Conservation (phyloP, 2,888 invertebrate species). For the Resseliella maxima region DNA sequence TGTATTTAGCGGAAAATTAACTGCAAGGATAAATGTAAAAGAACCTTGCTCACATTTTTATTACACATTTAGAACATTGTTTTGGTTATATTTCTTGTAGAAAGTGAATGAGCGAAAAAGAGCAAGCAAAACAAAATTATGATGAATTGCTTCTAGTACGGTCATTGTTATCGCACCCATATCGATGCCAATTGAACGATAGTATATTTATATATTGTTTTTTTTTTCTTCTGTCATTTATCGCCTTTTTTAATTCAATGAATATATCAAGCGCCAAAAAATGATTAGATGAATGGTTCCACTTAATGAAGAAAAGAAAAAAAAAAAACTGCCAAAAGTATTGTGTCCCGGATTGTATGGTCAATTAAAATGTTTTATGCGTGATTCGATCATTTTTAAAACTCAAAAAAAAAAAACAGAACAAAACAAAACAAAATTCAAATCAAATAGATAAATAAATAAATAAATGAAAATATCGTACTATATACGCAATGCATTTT, state of each 20-base stretch:
- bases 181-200: constrained; percentile 17
- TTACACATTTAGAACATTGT: neutral
- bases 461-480: neutral
- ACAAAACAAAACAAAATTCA: neutral
- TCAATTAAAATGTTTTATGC: no score
- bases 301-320: neutral
- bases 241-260: neutral
- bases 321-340: no score
- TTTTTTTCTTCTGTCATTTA: neutral
- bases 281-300: neutral
- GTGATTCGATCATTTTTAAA: neutral
- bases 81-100: neutral
- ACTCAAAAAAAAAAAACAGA: neutral
- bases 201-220: neutral
- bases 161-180: neutral
- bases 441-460: neutral
- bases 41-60: neutral
- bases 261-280: neutral
- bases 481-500: neutral
- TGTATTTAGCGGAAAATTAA: no score
- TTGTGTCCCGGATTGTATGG: no score
- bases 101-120: neutral
- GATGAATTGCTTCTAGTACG: neutral
- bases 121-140: no score
- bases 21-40: neutral